Evolutionary conservation across 2,113 vertebrate species (phyloP), one percentile per base, ranked within the genome.

Genomic region (Polypterus bichir): DNA sequence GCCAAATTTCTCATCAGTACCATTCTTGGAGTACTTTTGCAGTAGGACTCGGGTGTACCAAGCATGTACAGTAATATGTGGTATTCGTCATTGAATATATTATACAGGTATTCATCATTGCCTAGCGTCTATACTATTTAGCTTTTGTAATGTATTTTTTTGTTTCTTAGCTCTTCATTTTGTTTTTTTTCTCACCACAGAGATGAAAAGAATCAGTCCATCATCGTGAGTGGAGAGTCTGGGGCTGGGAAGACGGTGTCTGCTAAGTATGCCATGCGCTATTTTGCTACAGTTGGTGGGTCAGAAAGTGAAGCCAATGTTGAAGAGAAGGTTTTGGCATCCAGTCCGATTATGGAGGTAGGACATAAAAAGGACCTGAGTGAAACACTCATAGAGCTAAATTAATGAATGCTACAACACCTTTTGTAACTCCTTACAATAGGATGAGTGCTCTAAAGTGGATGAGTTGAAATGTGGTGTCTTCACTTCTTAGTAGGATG

Each of bases 331-430:
- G 95, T 98, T 4, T 77, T 98, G 5, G 92, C 94, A 0, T 97
- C 92, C 9, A 98, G 76, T 63, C 95, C 94, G 9, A 95, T 98
- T 71, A 93, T 95, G 94, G 95, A 98, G 92, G 95, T 97, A 81
- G 85, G 52, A 47, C 27, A 9, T 48, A 59, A 2, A n/a, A 27
- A 27, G 2, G 27, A 27, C 27, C 2, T 27, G 27, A 27, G 27
- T 27, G 27, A 27, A 27, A 27, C 27, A 27, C 2, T 27, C 27
- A 27, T 2, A 27, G 27, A 27, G 27, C 27, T 27, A 27, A 27
- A 27, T 27, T 27, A 27, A 27, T 27, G 2, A 27, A 27, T 27
- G 27, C 27, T 27, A 27, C 27, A 27, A 27, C 27, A 27, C 27
- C 27, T 27, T 27, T 27, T 27, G 27, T 27, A 27, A 27, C 27